Evolutionary conservation across 2,797 vertebrate genomes (phyloP).

Genomic region (Remorina albescens): DNA sequence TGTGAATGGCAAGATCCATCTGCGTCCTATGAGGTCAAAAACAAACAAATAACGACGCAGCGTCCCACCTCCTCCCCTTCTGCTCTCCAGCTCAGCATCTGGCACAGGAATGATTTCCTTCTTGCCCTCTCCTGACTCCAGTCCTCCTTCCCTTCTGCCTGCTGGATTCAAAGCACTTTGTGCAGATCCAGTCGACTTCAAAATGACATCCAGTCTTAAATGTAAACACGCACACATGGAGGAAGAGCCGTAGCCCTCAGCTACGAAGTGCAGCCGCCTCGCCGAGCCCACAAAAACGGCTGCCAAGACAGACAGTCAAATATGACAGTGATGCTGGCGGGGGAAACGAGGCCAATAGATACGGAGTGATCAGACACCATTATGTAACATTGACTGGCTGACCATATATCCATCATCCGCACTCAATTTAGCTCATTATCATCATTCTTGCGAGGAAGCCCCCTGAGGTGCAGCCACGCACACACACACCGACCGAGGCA

Average conservation of each 20-base stretch:
- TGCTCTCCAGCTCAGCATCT: slow-evolving; percentile 38
- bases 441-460: slow-evolving; percentile 62
- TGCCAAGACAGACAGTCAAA: slow-evolving; percentile 50
- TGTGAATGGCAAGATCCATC: slow-evolving; percentile 48
- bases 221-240: slow-evolving; percentile 41
- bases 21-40: slow-evolving; percentile 57
- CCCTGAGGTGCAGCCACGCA: slow-evolving; percentile 38
- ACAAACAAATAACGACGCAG: slow-evolving; percentile 55
- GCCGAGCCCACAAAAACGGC: slow-evolving; percentile 47
- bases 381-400: slow-evolving; percentile 62
- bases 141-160: slow-evolving; percentile 42
- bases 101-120: slow-evolving; percentile 57
- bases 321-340: slow-evolving; percentile 37
- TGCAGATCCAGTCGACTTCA: slow-evolving; percentile 58
- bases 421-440: slow-evolving; percentile 72
- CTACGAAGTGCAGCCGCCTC: slow-evolving; percentile 32
- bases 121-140: slow-evolving; percentile 52
- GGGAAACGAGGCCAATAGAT: slow-evolving; percentile 63
- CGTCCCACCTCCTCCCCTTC: slow-evolving; percentile 25
- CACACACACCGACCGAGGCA: slow-evolving; percentile 42
- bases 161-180: slow-evolving; percentile 66
- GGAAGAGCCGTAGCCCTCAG: slow-evolving; percentile 42
- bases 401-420: slow-evolving; percentile 67
- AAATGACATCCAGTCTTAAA: slow-evolving; percentile 64
- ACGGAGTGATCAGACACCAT: slow-evolving; percentile 68